Evolutionary conservation across 2,113 vertebrate genomes (phyloP), one percentile per base, ranked within the genome.

Genomic region (Nycticebus coucang): DNA sequence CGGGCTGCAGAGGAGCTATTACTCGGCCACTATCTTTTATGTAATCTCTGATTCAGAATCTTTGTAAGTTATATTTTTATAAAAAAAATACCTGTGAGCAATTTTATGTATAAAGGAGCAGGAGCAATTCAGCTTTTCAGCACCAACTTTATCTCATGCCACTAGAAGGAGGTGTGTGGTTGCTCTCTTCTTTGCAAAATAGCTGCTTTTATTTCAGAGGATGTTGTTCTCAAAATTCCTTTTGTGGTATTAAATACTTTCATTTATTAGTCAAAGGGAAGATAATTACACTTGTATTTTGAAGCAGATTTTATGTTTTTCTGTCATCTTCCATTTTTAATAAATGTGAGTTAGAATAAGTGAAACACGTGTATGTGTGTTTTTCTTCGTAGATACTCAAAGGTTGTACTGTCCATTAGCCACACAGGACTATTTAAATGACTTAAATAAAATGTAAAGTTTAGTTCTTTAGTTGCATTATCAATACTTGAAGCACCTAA

Each of bases 271-370:
- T 97, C 64, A 86, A 94, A 93, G 45, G 26, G 96, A 96, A 96
- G 79, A 94, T 97, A 95, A 83, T 94, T 95, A 86, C 95, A 28
- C 89, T 91, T 98, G 80, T 92, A n/a, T n/a, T n/a, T n/a, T n/a
- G n/a, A n/a, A n/a, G 95, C 95, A 92, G 75, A 55, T 93, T 68
- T 94, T 93, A 91, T 90, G 87, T 80, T 94, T 96, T 96, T 97
- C 91, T 97, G 85, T 96, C 97, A 92, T 94, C 57, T 97, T 96
- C 81, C 87, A 71, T 97, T 97, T 97, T 96, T 94, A 98, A 97
- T 97, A 96, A 98, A 97, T 97, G 89, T 96, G 80, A 87, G 79
- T 97, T 96, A 97, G 87, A 78, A 95, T 94, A 95, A 93, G 64
- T 92, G 64, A 95, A 92, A 71, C 9, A 1, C 80, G 5, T 72